Base-by-base conservation (phyloP, 2,113 vertebrate genomes). In the Trichomycterus rosablanca region DNA sequence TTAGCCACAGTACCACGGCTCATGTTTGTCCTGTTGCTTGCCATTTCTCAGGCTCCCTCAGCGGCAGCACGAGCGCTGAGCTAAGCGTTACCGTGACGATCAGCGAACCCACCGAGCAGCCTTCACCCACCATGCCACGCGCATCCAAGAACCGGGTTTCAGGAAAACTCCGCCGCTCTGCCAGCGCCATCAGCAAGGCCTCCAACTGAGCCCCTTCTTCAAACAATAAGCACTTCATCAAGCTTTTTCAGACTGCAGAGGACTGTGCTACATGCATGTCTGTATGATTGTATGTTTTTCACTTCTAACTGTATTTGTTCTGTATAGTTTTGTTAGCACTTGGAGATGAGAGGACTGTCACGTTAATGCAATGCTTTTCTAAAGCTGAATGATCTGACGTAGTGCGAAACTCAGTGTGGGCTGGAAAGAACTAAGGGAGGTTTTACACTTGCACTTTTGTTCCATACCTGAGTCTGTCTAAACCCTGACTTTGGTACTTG, bases 31-130 rank as follows among this genome's bases (percentile, higher is more conserved):
- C 22, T 48, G n/a, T 64, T 52, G 35, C 20, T 74, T 42, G 71
- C 45, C 54, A 20, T 59, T 16, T 57, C 80, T 28, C 84, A 97
- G 94, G 90, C 80, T 86, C 84, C 70, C 84, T 92, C 81, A 83
- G 83, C 23, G 42, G 89, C 63, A 87, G 85, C 48, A 69, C 71
- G 0, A 91, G 83, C 39, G 78, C 86, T 0, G 85, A 89, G 59
- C 78, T 82, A 11, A 32, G 52, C 1, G 55, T 75, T 39, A 6
- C 72, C 66, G 11, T 75, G 0, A 75, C 70, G 16, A 2, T 75
- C 0, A 2, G 76, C 0, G 81, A 90, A 64, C 23, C 82, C 1
- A 68, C 51, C 0, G 87, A 86, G 63, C 87, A 78, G 66, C 73
- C 79, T 42, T 88, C 82, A 3, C 87, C 84, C 52, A 69, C 76